phyloP scores from a whole-genome alignment of 92 coral and sea anemone genomes.

The Siderastrea siderea region DNA sequence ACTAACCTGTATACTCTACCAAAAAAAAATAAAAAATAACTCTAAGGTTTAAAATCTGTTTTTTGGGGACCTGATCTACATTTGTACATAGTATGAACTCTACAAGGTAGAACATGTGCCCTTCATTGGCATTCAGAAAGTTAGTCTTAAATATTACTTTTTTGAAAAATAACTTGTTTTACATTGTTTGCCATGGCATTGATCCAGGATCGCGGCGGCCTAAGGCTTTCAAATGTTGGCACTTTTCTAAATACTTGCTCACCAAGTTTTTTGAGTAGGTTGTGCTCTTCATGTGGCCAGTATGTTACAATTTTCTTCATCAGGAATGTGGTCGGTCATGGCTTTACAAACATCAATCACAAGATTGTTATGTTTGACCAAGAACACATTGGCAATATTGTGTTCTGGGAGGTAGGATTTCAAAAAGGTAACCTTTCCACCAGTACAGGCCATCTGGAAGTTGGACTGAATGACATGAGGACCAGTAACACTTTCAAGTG shows the following conservation, averaged over 20 bases:
- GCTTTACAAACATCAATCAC: slow-evolving; percentile 45
- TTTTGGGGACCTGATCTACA: too few relatives aligned
- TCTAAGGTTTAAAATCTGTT: too few relatives aligned
- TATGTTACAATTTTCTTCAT: slow-evolving; percentile 16
- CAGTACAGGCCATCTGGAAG: slow-evolving; percentile 61
- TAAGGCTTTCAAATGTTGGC: slow-evolving; percentile 47
- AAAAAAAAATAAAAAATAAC: too few relatives aligned
- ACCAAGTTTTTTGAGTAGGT: slow-evolving; percentile 41
- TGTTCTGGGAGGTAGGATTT: slow-evolving; percentile 56
- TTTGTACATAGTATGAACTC: too few relatives aligned
- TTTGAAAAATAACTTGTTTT: slow-evolving; percentile 22
- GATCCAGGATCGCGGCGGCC: slow-evolving; percentile 36
- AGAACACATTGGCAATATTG: slow-evolving; percentile 35
- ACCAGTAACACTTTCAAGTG: slow-evolving; percentile 36
- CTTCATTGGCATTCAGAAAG: too few relatives aligned
- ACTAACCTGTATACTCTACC: too few relatives aligned
- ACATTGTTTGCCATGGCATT: slow-evolving; percentile 42
- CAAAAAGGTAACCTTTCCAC: slow-evolving; percentile 40
- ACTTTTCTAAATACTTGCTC: slow-evolving; percentile 24
- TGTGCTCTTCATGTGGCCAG: slow-evolving; percentile 60
- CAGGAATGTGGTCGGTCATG: slow-evolving; percentile 37
- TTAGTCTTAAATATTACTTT: too few relatives aligned
- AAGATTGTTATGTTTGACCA: slow-evolving; percentile 23
- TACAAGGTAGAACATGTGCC: too few relatives aligned
- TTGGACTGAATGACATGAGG: slow-evolving; percentile 53